phyloP scores from a whole-genome alignment of 2,797 vertebrate genomes.

The Hirundo rustica region DNA sequence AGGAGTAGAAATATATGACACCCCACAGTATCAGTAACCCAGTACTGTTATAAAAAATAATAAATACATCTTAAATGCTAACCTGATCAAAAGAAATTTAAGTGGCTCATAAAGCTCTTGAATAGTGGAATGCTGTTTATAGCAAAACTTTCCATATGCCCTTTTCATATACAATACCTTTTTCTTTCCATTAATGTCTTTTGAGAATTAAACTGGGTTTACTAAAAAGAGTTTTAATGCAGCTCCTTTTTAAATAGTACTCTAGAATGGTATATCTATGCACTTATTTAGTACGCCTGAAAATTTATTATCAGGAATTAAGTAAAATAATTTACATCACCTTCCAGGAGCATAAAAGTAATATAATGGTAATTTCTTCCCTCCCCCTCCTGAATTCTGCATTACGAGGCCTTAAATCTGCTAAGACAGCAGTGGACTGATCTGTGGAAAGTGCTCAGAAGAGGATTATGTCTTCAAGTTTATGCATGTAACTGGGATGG shows the following conservation, averaged over 20 bases:
- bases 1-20: background rate
- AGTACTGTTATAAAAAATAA: slow-evolving; percentile 8
- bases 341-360: slow-evolving; percentile 9
- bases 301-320: slow-evolving; percentile 41
- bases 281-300: background rate
- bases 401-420: background rate
- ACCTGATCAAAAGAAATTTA: slow-evolving; percentile 29
- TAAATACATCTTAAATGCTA: slow-evolving; percentile 45
- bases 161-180: slow-evolving; percentile 2
- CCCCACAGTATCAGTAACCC: background rate
- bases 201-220: slow-evolving; percentile 27
- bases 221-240: background rate
- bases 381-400: background rate
- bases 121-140: background rate
- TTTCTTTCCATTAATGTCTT: slow-evolving; percentile 16
- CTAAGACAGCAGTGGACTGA: background rate
- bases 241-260: slow-evolving; percentile 21
- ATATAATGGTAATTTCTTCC: background rate
- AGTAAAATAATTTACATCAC: slow-evolving; percentile 20
- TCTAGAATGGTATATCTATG: slow-evolving; percentile 14
- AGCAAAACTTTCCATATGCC: slow-evolving; percentile 20
- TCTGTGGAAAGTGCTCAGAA: background rate
- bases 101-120: background rate
- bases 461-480: background rate
- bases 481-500: background rate